Base-by-base conservation (phyloP, 2,888 invertebrate species). In the Mamestra brassicae region DNA sequence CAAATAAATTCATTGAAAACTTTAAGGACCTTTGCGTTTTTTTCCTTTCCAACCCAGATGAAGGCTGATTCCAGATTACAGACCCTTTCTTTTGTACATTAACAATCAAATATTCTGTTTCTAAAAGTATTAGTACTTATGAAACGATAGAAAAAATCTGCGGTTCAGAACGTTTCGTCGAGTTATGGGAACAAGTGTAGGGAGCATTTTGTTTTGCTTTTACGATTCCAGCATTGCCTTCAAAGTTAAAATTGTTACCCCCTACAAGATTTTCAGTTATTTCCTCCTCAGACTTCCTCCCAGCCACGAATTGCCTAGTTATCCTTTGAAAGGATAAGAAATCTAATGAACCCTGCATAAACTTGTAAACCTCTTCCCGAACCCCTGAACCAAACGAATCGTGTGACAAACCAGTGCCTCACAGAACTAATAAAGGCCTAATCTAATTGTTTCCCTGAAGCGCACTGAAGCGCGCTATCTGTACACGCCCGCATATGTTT, bases 391-490 rank as follows among this genome's bases (percentile, higher is more conserved):
- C 10, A 47, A 13, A 71, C 1, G 3, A 34, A 58, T 63, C 26
- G n/a, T 57, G 70, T 71, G 63, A 60, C 67, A 84, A 82, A 85
- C 85, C 74, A 81, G 42, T 74, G 55, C 60, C 71, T 71, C 64
- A n/a, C 36, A 76, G 54, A 70, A 73, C 50, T 58, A 71, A 78
- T 72, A 80, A 54, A 71, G 47, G 52, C 17, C 38, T 45, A 73
- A 71, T 65, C 78, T 73, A 70, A 73, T 70, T 42, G 69, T 55
- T 83, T 80, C 65, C 74, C 64, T 68, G 54, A 67, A 62, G 63
- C 67, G 50, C 65, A 57, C n/a, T 83, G 60, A 60, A 73, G 80
- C 80, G 69, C 65, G 72, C 54, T 78, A 76, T 83, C 77, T 76
- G 1, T 74, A 82, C 77, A 74, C 57, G 79, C 76, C 65, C 75